Base-by-base conservation (phyloP, 2,797 vertebrate genomes). In the Paramormyrops hopkinsi region DNA sequence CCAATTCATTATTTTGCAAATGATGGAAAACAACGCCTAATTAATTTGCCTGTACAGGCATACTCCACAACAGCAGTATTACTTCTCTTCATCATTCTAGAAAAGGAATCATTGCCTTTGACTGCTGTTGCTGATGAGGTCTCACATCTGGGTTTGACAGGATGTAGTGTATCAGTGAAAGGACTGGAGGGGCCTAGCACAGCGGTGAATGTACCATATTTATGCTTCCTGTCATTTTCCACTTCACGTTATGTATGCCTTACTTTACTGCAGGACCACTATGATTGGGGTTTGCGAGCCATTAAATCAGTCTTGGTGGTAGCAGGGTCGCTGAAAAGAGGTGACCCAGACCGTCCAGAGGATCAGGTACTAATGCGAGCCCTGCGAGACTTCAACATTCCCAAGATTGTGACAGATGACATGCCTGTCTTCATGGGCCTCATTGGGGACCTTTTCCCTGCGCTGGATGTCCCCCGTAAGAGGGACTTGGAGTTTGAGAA, bases 221-320 rank as follows among this genome's bases (percentile, higher is more conserved):
- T 82, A 82, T 82, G 76, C 76, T 46, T 82, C 19, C 41, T 82
- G 76, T 46, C 76, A 82, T 73, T 73, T 73, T 2, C 29, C 29
- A 0, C 12, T 33, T 73, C 29, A 41, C 69, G 33, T 37, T 25
- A 50, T 85, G 48, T 46, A 85, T 85, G 82, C 44, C 22, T 85
- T 22, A 14, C 48, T 41, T 7, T 62, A 94, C 94, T 94, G 94
- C 48, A 97, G 97, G 97, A 97, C 90, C 98, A 99, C 94, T 99
- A 99, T 0, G 98, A 99, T 94, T 99, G 99, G 99, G 99, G 99
- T 1, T 94, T 99, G 51, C 92, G 99, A 54, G 98, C 99, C 83
- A 98, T 99, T 92, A 99, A 99, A 93, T 99, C 98, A 0, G 98
- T 99, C 5, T 95, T 99, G 51, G 97, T 99, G 90, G 97, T 99